phyloP scores from a whole-genome alignment of 2,113 vertebrate genomes.

The Lepisosteus oculatus region DNA sequence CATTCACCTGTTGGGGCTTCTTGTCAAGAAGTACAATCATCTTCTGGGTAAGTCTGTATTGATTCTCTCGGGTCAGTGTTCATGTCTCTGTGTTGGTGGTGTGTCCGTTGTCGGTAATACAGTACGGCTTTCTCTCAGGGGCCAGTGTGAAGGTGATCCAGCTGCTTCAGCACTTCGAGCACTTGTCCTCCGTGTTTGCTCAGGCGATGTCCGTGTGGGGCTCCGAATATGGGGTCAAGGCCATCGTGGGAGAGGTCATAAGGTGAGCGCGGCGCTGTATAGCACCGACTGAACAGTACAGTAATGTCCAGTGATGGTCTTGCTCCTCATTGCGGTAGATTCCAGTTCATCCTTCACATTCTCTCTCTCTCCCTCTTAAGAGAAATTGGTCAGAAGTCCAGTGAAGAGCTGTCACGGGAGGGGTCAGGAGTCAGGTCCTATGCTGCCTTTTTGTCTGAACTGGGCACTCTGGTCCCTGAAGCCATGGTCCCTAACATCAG shows the following conservation, averaged over 20 bases:
- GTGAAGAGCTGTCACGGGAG: conserved; percentile 79
- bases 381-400: conserved; percentile 88
- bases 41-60: conserved; percentile 75
- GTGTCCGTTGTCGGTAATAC: not conserved
- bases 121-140: conserved; percentile 51
- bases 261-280: conserved; percentile 60
- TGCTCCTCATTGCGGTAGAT: too few relatives aligned
- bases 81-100: not conserved
- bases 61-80: too few relatives aligned
- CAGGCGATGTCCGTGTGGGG: conserved; percentile 83
- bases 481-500: conserved; percentile 84
- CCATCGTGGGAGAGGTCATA: conserved; percentile 87
- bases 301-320: not conserved
- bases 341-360: too few relatives aligned
- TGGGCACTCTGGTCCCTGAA: conserved; percentile 73
- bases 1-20: conserved; percentile 77
- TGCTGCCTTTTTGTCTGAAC: conserved; percentile 79
- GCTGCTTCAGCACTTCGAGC: conserved; percentile 92
- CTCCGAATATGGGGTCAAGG: conserved; percentile 81
- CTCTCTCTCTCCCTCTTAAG: conserved; percentile 49
- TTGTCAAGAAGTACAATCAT: conserved; percentile 81
- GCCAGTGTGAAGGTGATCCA: conserved; percentile 87
- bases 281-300: not conserved
- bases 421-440: conserved; percentile 77
- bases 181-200: conserved; percentile 79